A percentile compares a stretch with the other conserved stretches of the same genome.
Conservation (phyloP, 2,113 vertebrate species). For the Chroicocephalus ridibundus region DNA sequence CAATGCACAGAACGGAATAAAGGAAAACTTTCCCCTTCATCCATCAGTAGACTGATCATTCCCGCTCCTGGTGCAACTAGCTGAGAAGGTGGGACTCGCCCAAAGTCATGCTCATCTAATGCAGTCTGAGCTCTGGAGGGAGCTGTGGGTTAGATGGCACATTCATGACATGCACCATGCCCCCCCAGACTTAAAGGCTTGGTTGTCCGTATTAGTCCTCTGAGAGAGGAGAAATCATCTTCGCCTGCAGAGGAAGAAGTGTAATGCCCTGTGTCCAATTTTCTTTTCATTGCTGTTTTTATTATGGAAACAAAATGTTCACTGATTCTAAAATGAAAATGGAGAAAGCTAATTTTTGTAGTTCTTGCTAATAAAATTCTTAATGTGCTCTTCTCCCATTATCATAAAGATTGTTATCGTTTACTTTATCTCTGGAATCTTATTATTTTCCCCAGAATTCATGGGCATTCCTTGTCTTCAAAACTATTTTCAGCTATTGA, state of each 20-base stretch:
- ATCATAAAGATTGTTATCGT: conserved; percentile 61
- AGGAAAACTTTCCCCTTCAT: neutral
- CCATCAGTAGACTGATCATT: neutral
- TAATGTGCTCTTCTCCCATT: conserved; percentile 60
- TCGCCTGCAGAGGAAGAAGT: conserved; percentile 42
- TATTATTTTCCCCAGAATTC: conserved; percentile 49
- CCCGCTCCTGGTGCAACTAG: neutral
- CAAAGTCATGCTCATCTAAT: neutral
- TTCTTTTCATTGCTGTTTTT: conserved; percentile 70
- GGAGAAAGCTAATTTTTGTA: conserved; percentile 62
- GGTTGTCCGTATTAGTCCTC: neutral
- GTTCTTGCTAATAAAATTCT: conserved; percentile 67
- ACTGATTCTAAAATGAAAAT: conserved; percentile 52
- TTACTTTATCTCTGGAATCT: conserved; percentile 52
- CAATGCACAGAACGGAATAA: neutral
- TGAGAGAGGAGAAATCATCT: conserved; percentile 1
- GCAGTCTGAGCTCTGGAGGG: neutral
- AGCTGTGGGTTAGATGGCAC: neutral
- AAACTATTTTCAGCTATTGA: conserved; percentile 31
- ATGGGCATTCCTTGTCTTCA: conserved; percentile 3
- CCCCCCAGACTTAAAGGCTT: neutral
- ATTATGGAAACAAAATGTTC: conserved; percentile 67
- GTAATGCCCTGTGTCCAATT: conserved; percentile 71
- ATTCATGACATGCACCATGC: rapidly evolving
- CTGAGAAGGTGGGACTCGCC: neutral